Percentiles rank a stretch among this genome's conserved stretches.
Conservation (phyloP, 2,888 invertebrate genomes). For the Lampropteryx suffumata region DNA sequence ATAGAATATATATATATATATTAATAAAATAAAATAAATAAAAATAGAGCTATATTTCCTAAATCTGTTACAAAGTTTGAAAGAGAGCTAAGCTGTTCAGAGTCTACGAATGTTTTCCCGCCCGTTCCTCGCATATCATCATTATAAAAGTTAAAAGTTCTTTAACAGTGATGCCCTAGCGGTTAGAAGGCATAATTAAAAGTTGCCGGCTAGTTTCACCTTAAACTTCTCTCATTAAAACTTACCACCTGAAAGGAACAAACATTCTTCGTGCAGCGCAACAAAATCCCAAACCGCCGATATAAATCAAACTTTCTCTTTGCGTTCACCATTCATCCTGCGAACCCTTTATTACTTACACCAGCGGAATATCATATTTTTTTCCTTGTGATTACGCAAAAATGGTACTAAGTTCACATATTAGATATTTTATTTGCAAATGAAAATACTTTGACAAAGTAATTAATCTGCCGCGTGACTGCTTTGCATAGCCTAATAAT, state of each 20-base stretch:
- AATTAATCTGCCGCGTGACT: slow-evolving; percentile 37
- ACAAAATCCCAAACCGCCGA: slow-evolving; percentile 54
- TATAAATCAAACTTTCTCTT: slow-evolving; percentile 42
- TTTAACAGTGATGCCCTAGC: slow-evolving; percentile 52
- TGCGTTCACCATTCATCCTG: slow-evolving; percentile 22
- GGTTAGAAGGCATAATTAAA: slow-evolving; percentile 72
- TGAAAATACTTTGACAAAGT: slow-evolving; percentile 33
- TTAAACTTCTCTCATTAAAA: slow-evolving; percentile 76
- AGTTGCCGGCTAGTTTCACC: slow-evolving; percentile 72
- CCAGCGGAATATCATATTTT: slow-evolving; percentile 29
- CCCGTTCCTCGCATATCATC: slow-evolving; percentile 53
- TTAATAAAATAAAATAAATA: no score
- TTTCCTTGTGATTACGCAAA: slow-evolving; percentile 29
- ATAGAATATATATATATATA: no score
- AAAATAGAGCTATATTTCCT: neutral
- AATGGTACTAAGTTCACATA: slow-evolving; percentile 33
- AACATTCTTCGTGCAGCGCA: slow-evolving; percentile 61
- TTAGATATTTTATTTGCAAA: slow-evolving; percentile 33
- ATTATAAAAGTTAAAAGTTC: slow-evolving; percentile 58
- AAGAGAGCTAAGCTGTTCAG: slow-evolving; percentile 19
- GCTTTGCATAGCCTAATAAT: slow-evolving; percentile 32
- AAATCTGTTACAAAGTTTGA: slow-evolving; percentile 23
- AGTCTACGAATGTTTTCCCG: slow-evolving; percentile 34
- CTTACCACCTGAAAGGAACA: slow-evolving; percentile 68
- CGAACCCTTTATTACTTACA: slow-evolving; percentile 33